Evolutionary conservation across 2,888 invertebrate species (phyloP).

Genomic region (Rhabditophanes sp.): DNA sequence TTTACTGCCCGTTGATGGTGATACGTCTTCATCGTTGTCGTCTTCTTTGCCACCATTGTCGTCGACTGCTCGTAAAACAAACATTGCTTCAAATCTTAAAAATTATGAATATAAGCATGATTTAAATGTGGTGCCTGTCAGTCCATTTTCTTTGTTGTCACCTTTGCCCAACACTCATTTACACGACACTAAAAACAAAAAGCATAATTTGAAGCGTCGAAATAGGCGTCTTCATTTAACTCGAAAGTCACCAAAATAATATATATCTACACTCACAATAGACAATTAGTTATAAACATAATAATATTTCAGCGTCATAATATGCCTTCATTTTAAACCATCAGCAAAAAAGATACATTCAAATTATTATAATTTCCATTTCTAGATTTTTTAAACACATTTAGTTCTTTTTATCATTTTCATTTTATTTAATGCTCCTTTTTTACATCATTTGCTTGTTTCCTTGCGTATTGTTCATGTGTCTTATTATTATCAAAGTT

Average conservation of each 20-base stretch:
- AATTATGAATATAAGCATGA: too few species aligned
- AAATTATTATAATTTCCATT: neutral
- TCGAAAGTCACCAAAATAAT: too few species aligned
- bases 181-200: neutral
- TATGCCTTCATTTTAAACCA: neutral
- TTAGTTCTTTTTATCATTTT: constrained; percentile 1
- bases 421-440: neutral
- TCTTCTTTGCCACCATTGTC: too few species aligned
- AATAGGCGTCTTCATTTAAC: too few species aligned
- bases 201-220: neutral
- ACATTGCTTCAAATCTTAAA: too few species aligned
- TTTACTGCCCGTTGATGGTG: constrained; percentile 2
- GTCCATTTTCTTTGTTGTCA: too few species aligned
- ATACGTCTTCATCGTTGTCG: too few species aligned
- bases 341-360: constrained; percentile 1
- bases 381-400: constrained; percentile 1
- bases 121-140: too few species aligned
- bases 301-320: neutral
- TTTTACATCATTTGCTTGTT: neutral
- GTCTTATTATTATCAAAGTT: neutral
- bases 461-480: neutral
- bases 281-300: too few species aligned
- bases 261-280: too few species aligned
- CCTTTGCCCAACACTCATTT: constrained; percentile 2
- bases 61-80: too few species aligned